These are phyloP conservation scores for Microtus richardsoni DNA, from an alignment of 2,113 vertebrate species.

Conservation along the genomic window DNA sequence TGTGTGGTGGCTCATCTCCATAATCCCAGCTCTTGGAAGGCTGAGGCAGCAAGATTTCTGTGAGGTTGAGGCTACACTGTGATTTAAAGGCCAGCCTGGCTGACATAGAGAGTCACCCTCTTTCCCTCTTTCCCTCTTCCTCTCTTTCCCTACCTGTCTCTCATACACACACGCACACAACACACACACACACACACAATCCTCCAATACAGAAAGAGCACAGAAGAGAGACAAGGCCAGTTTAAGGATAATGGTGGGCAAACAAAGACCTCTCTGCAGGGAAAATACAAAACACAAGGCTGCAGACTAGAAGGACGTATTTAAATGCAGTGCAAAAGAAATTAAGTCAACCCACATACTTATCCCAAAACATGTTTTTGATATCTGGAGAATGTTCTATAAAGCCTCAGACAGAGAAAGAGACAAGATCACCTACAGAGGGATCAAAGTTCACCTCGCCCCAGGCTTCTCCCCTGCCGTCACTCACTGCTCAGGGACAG, in stretches of 20 bases:
- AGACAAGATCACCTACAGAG: conserved; percentile 38
- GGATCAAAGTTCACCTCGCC: neutral
- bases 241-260: neutral
- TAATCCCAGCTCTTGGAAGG: neutral
- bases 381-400: conserved; percentile 37
- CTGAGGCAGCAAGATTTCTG: neutral
- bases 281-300: neutral
- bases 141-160: neutral
- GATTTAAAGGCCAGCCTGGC: neutral
- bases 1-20: neutral
- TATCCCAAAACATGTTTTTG: neutral
- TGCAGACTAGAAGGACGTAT: neutral
- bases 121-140: neutral
- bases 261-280: neutral
- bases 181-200: neutral
- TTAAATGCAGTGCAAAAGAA: conserved; percentile 15
- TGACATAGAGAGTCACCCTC: neutral
- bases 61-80: neutral
- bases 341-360: conserved; percentile 1
- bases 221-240: neutral
- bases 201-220: neutral
- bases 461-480: neutral
- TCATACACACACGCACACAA: neutral
- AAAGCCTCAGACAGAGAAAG: conserved; percentile 15
- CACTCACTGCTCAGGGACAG: neutral